Base-by-base conservation (phyloP, 1,140 invertebrate species). In the Drosophila varians region DNA sequence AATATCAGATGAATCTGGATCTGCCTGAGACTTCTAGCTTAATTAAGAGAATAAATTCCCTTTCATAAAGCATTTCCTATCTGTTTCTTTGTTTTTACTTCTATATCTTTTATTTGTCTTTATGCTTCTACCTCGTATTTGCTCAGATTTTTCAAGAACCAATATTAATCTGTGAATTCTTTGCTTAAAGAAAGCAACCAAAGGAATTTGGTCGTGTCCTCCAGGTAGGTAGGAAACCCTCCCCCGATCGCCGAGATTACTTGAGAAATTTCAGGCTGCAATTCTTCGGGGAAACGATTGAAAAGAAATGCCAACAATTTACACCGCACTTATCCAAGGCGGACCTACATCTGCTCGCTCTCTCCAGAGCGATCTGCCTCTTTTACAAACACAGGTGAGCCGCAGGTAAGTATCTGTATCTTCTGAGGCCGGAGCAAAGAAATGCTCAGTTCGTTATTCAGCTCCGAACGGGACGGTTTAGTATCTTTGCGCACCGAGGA, bases 291-390 rank as follows among this genome's bases (percentile, higher is more conserved):
- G 64, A 84, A 86, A 61, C 78, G 71, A 79, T 80, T 76, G 65
- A 73, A 86, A 80, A 84, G 79, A 86, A 84, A 84, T 84, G 74
- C 47, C 56, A 84, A 75, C 54, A 61, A 84, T 84, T 84, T 79
- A 52, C 61, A 61, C 48, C 76, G 58, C 80, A 84, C 66, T 86
- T 84, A 84, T 72, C 79, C 54, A 54, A 64, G 66, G 61, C 54
- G 56, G 53, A 49, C 57, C 49, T 72, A 56, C 60, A 84, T 77
- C 79, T 58, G 49, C 38, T n/a, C 38, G 77, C 71, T 57, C 62
- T 74, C 58, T 65, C 45, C 16, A 16, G 40, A 26, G 18, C 40
- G 16, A 14, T 43, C 43, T 36, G n/a, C 12, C 11, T 45, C 40
- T 52, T 49, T 34, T 21, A 11, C 16, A 18, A 16, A 36, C 21